Conservation (phyloP, 2,797 vertebrate genomes). For the Micromesistius poutassou region DNA sequence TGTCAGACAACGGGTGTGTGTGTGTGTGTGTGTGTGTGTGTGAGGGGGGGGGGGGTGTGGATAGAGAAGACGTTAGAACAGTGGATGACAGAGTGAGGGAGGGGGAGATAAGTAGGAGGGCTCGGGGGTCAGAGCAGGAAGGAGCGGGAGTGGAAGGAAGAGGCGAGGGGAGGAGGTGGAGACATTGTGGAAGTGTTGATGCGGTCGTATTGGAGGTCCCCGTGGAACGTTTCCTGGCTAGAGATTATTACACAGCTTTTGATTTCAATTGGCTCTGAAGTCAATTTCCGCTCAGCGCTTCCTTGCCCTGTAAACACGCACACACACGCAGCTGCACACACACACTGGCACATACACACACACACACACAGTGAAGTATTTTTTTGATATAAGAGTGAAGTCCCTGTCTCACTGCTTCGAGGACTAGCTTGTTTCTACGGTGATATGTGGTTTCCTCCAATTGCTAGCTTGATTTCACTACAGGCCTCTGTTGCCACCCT, state of each 20-base stretch:
- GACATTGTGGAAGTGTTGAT: conserved; percentile 18
- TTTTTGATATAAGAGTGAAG: not conserved
- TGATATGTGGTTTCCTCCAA: conserved; percentile 14
- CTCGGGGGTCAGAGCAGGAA: not conserved
- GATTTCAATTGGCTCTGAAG: conserved; percentile 40
- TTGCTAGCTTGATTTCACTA: conserved; percentile 36
- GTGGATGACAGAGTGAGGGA: not conserved
- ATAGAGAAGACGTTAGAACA: not conserved
- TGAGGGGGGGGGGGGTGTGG: not conserved
- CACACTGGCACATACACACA: conserved; percentile 4
- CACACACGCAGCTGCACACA: not conserved
- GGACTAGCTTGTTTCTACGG: conserved; percentile 17
- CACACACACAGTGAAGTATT: not conserved
- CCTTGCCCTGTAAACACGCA: conserved; percentile 21
- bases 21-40: not conserved
- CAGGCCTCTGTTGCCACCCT: conserved; percentile 17
- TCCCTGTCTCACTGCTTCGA: not conserved
- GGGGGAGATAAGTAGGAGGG: not conserved
- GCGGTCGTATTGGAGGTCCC: conserved; percentile 36
- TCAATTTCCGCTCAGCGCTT: conserved; percentile 33
- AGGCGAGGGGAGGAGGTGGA: conserved; percentile 15
- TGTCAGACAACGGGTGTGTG: not conserved
- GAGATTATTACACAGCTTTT: conserved; percentile 41
- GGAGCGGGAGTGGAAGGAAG: not conserved
- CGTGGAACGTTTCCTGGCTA: conserved; percentile 23